Evolutionary conservation across 2,888 invertebrate genomes (phyloP).

Genomic region (Dasysyrphus albostriatus): DNA sequence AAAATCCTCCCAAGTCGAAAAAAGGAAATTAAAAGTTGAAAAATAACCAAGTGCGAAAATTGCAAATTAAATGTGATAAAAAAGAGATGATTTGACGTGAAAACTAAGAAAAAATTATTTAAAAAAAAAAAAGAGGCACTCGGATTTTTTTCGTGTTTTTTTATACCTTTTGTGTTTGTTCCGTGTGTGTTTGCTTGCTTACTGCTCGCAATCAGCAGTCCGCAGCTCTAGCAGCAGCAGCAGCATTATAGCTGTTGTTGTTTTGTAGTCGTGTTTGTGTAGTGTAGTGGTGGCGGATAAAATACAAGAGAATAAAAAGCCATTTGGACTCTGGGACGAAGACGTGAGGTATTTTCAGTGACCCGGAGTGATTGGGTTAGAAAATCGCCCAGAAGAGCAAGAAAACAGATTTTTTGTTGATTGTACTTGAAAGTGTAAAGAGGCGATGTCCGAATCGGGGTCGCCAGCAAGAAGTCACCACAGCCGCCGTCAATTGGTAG

Average conservation of each 20-base stretch:
- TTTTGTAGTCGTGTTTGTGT: slow-evolving; percentile 29
- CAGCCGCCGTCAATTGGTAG: slow-evolving; percentile 83
- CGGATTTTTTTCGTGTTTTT: slow-evolving; percentile 55
- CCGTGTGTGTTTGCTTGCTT: slow-evolving; percentile 56
- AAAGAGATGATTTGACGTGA: slow-evolving; percentile 57
- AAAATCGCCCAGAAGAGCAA: slow-evolving; percentile 54
- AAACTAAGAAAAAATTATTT: slow-evolving; percentile 51
- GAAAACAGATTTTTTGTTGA: slow-evolving; percentile 43
- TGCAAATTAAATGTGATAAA: slow-evolving; percentile 66
- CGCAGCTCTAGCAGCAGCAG: slow-evolving; percentile 39
- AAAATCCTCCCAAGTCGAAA: slow-evolving; percentile 38
- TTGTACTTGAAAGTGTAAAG: slow-evolving; percentile 48
- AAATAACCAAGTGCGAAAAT: slow-evolving; percentile 53
- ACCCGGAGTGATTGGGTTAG: slow-evolving; percentile 61
- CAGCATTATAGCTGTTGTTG: not conserved
- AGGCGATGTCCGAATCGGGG: slow-evolving; percentile 83
- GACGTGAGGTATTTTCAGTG: slow-evolving; percentile 63
- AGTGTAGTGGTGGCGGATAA: slow-evolving; percentile 62
- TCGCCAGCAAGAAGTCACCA: slow-evolving; percentile 79
- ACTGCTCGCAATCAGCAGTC: slow-evolving; percentile 34
- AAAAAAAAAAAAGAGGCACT: slow-evolving; percentile 48
- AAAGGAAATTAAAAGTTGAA: slow-evolving; percentile 39
- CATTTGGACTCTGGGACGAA: slow-evolving; percentile 57
- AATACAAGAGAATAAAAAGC: slow-evolving; percentile 44
- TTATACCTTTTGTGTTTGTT: slow-evolving; percentile 65